These are phyloP conservation scores for Papilio gigon DNA, from an alignment of 2,888 invertebrate species.

Conservation along the genomic window DNA sequence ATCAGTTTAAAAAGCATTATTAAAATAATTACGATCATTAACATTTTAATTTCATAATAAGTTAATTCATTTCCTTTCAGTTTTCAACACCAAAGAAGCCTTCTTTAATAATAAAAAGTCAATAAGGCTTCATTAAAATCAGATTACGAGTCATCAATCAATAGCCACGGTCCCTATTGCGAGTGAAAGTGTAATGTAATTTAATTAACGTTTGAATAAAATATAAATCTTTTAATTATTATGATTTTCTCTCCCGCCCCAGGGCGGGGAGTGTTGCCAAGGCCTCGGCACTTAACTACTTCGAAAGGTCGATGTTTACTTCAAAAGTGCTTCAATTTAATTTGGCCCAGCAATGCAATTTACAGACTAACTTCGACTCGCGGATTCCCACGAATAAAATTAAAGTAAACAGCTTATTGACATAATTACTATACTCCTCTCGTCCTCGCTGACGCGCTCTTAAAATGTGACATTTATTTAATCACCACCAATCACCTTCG, in stretches of 20 bases:
- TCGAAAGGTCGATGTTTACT: constrained; percentile 34
- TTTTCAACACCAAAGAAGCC: constrained; percentile 25
- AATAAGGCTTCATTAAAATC: constrained; percentile 40
- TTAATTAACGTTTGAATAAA: constrained; percentile 41
- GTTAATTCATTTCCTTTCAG: constrained; percentile 25
- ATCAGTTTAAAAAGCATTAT: neutral
- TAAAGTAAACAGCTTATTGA: constrained; percentile 1
- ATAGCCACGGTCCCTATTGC: constrained; percentile 35
- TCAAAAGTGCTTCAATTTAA: constrained; percentile 36
- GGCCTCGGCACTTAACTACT: constrained; percentile 33
- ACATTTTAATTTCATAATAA: constrained; percentile 25
- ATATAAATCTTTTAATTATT: constrained; percentile 41
- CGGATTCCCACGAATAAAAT: neutral
- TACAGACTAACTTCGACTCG: constrained; percentile 1
- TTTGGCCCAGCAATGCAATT: constrained; percentile 28
- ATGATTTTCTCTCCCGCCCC: constrained; percentile 35
- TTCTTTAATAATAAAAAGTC: constrained; percentile 36
- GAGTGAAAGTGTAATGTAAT: constrained; percentile 40
- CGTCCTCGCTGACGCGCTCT: neutral
- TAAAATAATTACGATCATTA: neutral
- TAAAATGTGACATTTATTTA: neutral
- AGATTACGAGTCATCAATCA: constrained; percentile 41
- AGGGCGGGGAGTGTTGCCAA: constrained; percentile 28
- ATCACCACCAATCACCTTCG: too few species aligned
- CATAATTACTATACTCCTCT: neutral